Evolutionary conservation across 2,113 vertebrate species (phyloP).

Genomic region (Serinus canaria): DNA sequence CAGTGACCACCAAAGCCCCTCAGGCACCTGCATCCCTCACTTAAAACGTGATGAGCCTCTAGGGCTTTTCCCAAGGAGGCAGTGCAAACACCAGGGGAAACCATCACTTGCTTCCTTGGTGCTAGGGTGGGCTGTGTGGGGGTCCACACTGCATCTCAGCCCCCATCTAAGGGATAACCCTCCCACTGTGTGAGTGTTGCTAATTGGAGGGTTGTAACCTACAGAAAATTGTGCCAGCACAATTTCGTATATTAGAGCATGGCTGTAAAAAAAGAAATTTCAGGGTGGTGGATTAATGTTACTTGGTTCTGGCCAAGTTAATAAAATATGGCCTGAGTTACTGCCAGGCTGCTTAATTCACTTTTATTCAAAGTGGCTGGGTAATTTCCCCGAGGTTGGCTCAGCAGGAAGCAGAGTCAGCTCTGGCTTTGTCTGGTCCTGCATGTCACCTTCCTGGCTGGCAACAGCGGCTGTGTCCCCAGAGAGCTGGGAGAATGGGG

Average conservation of each 20-base stretch:
- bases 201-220: not conserved
- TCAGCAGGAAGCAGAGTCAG: constrained; percentile 8
- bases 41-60: not conserved
- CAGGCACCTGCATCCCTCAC: not conserved
- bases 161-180: not conserved
- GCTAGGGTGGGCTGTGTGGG: accelerated
- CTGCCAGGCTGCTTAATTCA: constrained; percentile 59
- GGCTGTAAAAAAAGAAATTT: constrained; percentile 31
- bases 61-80: not conserved
- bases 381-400: constrained; percentile 45
- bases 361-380: constrained; percentile 46
- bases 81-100: accelerated
- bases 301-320: constrained; percentile 42
- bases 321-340: constrained; percentile 54
- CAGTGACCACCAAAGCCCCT: not conserved
- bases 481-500: accelerated
- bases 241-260: constrained; percentile 6
- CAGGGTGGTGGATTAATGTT: constrained; percentile 17
- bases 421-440: not conserved
- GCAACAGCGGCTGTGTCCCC: not conserved
- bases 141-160: not conserved
- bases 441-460: constrained; percentile 12
- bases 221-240: not conserved
- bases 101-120: not conserved
- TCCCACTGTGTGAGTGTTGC: not conserved